phyloP scores from a whole-genome alignment of 2,113 vertebrate species.

The Anolis carolinensis region DNA sequence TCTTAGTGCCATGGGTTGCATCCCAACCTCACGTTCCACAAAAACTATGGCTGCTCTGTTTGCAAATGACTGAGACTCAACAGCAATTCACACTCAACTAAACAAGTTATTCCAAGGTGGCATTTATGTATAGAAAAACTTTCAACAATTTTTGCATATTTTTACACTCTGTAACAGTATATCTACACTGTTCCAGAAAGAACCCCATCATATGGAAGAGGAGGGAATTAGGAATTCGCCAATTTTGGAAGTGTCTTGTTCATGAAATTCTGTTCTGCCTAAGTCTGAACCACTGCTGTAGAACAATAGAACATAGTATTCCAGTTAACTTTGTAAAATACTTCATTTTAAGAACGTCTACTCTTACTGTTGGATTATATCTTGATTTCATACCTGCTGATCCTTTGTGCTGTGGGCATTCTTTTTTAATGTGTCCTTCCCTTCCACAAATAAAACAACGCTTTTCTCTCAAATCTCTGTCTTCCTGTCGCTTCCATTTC shows the following conservation, averaged over 20 bases:
- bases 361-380: neutral
- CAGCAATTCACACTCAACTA: too few relatives aligned
- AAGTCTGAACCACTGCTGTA: neutral
- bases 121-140: too few relatives aligned
- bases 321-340: constrained; percentile 9
- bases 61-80: too few relatives aligned
- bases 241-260: neutral
- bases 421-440: constrained; percentile 89
- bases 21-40: too few relatives aligned
- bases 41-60: too few relatives aligned
- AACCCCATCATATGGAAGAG: too few relatives aligned
- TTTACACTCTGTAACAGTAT: too few relatives aligned
- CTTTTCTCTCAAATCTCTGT: constrained; percentile 79
- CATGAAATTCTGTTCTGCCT: neutral
- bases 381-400: constrained; percentile 76
- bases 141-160: too few relatives aligned
- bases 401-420: constrained; percentile 87
- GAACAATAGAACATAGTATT: neutral
- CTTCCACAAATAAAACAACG: constrained; percentile 91
- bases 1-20: too few relatives aligned
- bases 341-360: accelerated
- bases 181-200: too few relatives aligned
- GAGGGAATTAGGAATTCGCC: too few relatives aligned
- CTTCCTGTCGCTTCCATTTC: constrained; percentile 84
- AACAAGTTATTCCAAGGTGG: too few relatives aligned